phyloP scores from a whole-genome alignment of 1,140 invertebrate genomes.

The Aphaenogaster floridana region DNA sequence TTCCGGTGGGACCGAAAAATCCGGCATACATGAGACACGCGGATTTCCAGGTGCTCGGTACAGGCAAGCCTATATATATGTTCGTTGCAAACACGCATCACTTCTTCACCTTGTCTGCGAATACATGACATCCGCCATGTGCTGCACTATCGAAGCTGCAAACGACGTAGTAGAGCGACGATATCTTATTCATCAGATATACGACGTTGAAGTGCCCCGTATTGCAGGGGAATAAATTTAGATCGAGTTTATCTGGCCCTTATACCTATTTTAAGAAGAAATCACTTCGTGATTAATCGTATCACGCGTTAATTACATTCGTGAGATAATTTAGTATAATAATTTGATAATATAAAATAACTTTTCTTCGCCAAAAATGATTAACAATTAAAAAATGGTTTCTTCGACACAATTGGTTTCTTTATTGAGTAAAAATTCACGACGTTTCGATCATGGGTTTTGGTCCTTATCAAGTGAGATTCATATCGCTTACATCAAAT shows the following conservation, averaged over 20 bases:
- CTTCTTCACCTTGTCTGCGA: constrained; percentile 27
- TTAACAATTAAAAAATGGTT: no score
- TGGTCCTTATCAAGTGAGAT: no score
- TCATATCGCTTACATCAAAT: no score
- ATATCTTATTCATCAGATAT: constrained; percentile 45
- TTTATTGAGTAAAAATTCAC: no score
- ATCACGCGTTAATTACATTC: not conserved
- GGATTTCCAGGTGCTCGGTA: constrained; percentile 19
- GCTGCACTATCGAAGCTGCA: constrained; percentile 17
- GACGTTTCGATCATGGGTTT: no score
- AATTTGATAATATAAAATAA: not conserved
- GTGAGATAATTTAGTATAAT: not conserved
- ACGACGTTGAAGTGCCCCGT: not conserved
- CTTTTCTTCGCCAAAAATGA: no score
- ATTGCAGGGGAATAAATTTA: constrained; percentile 25
- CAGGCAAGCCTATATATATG: not conserved
- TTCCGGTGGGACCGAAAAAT: constrained; percentile 45
- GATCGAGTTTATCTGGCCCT: not conserved
- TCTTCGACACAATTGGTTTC: no score
- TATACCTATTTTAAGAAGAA: not conserved
- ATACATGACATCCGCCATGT: constrained; percentile 32
- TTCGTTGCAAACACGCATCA: not conserved
- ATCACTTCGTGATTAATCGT: not conserved
- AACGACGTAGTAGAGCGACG: not conserved
- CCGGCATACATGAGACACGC: constrained; percentile 5